Evolutionary conservation across 2,113 vertebrate genomes (phyloP), one percentile per base, ranked within the genome.

Genomic region (Epinephelus moara): DNA sequence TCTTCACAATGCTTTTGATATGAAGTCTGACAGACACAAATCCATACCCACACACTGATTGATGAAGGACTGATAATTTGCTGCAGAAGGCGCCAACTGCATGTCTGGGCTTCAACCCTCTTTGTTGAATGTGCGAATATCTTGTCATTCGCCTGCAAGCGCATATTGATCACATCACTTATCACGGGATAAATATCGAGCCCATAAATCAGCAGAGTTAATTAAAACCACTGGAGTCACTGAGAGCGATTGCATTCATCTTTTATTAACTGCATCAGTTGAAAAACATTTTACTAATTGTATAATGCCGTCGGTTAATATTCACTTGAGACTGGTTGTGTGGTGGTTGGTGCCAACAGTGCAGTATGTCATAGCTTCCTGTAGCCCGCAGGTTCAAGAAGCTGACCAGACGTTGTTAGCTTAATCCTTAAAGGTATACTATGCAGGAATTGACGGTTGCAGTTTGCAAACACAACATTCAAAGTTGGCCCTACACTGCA

Each of bases 131-230:
- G 52, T 47, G 47, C 42, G 57, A 40, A 75, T 45, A 76, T 80
- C 33, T 5, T 27, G 2, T 69, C 7, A 27, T 67, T 83, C 1
- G n/a, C 70, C 85, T 64, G 21, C 30, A 53, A 49, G 69, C 19
- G 3, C 57, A 21, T 78, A 83, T 78, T 5, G 72, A 90, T 87
- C 52, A 45, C 70, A 52, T 47, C 23, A 25, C n/a, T 59, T 52
- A 60, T 55, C 25, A 9, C 18, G 12, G 4, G 11, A 2, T 59
- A 71, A 63, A 88, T 71, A 80, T 78, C 40, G 56, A 57, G 23
- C 13, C 37, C 50, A 53, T 86, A 86, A 85, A 90, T 88, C 70
- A 57, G 17, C 52, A 33, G 59, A 72, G 59, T 88, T 88, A 68
- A 80, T 91, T 83, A 85, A 76, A 87, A 49, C 27, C 30, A 45